Percentiles rank a stretch among this genome's conserved stretches.
Conservation (phyloP, 2,797 vertebrate genomes). For the Falco biarmicus region DNA sequence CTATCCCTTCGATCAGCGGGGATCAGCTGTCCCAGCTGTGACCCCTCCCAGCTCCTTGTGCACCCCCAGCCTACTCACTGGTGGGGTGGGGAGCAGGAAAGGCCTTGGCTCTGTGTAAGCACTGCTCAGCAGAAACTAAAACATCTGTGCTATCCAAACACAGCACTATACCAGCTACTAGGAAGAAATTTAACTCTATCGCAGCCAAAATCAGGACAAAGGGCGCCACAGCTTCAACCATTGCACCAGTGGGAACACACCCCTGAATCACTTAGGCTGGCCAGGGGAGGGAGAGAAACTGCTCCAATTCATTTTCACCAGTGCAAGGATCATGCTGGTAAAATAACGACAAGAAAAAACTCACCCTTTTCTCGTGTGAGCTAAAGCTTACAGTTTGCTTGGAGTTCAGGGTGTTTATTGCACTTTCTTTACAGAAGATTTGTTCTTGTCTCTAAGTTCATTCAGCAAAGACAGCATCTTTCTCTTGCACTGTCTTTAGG, state of each 20-base stretch:
- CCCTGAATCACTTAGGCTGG: fast-evolving
- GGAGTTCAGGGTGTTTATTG: background rate
- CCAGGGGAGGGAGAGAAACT: background rate
- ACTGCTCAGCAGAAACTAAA: too few species aligned
- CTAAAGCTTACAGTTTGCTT: background rate
- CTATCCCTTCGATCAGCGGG: too few species aligned
- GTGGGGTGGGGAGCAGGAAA: too few species aligned
- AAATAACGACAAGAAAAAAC: background rate
- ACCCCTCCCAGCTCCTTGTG: too few species aligned
- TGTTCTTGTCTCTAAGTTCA: background rate
- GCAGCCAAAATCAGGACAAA: too few species aligned
- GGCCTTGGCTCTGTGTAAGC: too few species aligned
- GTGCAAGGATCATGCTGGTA: background rate
- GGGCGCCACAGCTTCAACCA: background rate
- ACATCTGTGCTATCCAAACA: too few species aligned
- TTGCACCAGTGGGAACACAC: background rate
- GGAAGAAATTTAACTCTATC: too few species aligned
- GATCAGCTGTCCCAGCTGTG: too few species aligned
- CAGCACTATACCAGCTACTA: too few species aligned
- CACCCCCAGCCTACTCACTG: too few species aligned
- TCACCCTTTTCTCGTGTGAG: background rate
- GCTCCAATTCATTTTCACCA: background rate
- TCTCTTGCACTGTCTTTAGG: background rate
- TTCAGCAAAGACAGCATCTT: background rate
- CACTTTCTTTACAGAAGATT: background rate